Percentiles rank a stretch among this genome's conserved stretches.
phyloP scores from a whole-genome alignment of 2,888 invertebrate genomes.

The Volucella zonaria region DNA sequence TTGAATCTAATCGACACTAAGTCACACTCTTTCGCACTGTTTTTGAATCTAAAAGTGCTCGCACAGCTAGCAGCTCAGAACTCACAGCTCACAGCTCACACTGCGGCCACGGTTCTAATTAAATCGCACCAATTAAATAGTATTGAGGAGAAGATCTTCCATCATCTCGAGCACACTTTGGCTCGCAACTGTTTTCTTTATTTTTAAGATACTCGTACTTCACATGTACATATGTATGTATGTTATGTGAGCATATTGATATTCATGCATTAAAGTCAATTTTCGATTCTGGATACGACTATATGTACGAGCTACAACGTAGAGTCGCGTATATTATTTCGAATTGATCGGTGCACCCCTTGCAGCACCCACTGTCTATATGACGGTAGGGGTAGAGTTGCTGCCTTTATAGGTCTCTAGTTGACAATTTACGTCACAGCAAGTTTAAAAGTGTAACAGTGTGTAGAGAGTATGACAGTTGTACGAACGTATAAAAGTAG shows the following conservation, averaged over 20 bases:
- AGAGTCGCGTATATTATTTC: slow-evolving; percentile 34
- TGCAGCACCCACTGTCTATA: slow-evolving; percentile 31
- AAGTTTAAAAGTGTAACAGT: slow-evolving; percentile 52
- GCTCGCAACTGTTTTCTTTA: neutral
- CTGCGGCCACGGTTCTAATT: slow-evolving; percentile 80
- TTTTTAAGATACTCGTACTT: no score
- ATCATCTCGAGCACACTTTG: slow-evolving; percentile 48
- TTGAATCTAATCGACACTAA: slow-evolving; percentile 73
- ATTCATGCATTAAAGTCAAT: slow-evolving; percentile 33
- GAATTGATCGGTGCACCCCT: slow-evolving; percentile 35
- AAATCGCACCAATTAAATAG: slow-evolving; percentile 82
- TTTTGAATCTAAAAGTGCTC: neutral
- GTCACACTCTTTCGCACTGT: slow-evolving; percentile 68
- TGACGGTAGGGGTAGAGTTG: slow-evolving; percentile 36
- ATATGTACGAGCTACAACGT: no score
- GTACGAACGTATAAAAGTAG: neutral
- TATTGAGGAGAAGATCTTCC: slow-evolving; percentile 72
- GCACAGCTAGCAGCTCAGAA: no score
- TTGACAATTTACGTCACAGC: slow-evolving; percentile 82
- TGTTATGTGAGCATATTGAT: slow-evolving; percentile 35
- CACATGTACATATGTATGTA: no score
- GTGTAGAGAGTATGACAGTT: slow-evolving; percentile 31
- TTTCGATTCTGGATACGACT: neutral
- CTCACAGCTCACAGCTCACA: neutral
- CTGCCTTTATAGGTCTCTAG: slow-evolving; percentile 48